phyloP scores from a whole-genome alignment of 2,113 vertebrate species.

The Odontesthes bonariensis region DNA sequence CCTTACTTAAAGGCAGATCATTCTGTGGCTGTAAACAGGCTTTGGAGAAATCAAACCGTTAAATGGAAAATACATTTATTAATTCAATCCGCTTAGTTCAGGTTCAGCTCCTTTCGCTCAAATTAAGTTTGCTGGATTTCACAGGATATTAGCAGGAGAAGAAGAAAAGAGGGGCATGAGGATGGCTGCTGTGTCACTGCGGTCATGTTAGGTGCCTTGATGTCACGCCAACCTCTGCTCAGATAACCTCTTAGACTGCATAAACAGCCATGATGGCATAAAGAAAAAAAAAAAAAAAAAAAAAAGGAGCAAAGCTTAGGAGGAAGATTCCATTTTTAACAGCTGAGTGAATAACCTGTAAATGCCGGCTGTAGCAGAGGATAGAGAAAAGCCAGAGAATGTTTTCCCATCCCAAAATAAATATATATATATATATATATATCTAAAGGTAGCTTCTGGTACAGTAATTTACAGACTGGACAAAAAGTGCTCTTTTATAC shows the following conservation, averaged over 20 bases:
- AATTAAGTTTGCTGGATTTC: constrained; percentile 86
- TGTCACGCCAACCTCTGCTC: constrained; percentile 30
- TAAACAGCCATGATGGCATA: constrained; percentile 30
- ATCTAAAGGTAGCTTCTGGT: background rate
- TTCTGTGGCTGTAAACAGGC: constrained; percentile 82
- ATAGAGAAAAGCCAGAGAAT: background rate
- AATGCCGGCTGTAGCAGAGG: constrained; percentile 8
- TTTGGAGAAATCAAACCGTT: constrained; percentile 85
- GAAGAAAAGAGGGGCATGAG: constrained; percentile 60
- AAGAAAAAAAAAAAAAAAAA: constrained; percentile 30
- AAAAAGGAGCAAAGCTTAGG: constrained; percentile 18
- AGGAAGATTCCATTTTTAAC: constrained; percentile 40
- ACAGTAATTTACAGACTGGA: background rate
- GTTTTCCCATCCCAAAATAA: constrained; percentile 2
- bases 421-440: too few species aligned
- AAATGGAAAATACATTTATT: constrained; percentile 86
- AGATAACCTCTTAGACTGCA: constrained; percentile 34
- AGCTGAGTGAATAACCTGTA: constrained; percentile 16
- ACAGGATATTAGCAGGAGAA: constrained; percentile 80
- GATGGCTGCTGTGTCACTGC: constrained; percentile 49
- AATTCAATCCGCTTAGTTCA: constrained; percentile 87
- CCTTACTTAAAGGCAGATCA: constrained; percentile 81
- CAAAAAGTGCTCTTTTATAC: background rate
- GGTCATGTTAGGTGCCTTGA: constrained; percentile 33
- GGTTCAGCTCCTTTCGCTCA: constrained; percentile 82